Evolutionary conservation across 2,113 vertebrate genomes (phyloP), one percentile per base, ranked within the genome.

Genomic region (Chaetura pelagica): DNA sequence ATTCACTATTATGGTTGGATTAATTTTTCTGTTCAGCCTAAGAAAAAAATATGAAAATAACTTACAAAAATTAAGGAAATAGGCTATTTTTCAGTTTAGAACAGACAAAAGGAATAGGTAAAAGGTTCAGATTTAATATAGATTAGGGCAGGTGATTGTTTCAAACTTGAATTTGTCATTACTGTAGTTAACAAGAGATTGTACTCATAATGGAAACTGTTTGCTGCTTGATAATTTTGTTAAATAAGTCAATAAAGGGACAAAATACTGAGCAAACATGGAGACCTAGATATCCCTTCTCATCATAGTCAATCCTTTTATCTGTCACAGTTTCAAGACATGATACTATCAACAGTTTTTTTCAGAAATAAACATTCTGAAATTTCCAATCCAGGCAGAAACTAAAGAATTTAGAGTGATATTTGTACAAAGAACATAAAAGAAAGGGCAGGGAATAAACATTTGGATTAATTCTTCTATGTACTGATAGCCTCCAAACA

Each of bases 271-370:
- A 94, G 23, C 40, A 94, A 92, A 89, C 52, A 84, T 44, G 8
- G 17, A 83, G 29, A 61, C 4, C 29, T 52, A 58, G 38, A 66
- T 90, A 87, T 84, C 48, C 59, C 24, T 74, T 91, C 84, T 66
- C 83, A 79, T 55, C 58, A 85, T 69, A 78, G 68, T 42, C 52
- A 87, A 81, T 86, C 77, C 55, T 77, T 82, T 83, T 68, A 54
- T 84, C 46, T 91, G 83, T 88, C 78, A 83, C 4, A 2, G 46
- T 82, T 89, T 94, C 84, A 92, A 93, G 78, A 86, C 54, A 94
- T 92, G 51, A 91, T 46, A 75, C 34, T 72, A 92, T 73, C 75
- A 82, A 80, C 30, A 78, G 22, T 40, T 35, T 93, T 26, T 94
- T 87, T 71, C 81, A 82, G 35, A 95, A 91, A 90, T 38, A 91